These are phyloP conservation scores for Schizopygopsis pylzovi DNA, from an alignment of 2,797 vertebrate genomes.

Conservation along the genomic window DNA sequence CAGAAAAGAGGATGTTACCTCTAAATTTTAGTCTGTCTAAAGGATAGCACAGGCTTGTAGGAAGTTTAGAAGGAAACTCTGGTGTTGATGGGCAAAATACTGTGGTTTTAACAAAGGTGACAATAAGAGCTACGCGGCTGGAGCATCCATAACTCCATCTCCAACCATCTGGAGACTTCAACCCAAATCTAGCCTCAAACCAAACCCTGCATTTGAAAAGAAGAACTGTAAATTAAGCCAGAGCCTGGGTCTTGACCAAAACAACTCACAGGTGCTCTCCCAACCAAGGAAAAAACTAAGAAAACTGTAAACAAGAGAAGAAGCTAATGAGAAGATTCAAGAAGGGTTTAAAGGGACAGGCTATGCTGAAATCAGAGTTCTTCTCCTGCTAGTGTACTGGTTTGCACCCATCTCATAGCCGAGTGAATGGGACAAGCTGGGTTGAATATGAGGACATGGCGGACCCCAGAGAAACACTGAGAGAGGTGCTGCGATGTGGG, in stretches of 20 bases:
- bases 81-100: not conserved
- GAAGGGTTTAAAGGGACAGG: conserved; percentile 49
- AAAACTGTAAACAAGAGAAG: conserved; percentile 29
- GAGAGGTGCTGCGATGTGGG: conserved; percentile 80
- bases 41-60: conserved; percentile 35
- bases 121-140: conserved; percentile 17
- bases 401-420: conserved; percentile 43
- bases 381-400: conserved; percentile 50
- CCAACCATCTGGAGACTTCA: not conserved
- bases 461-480: conserved; percentile 81
- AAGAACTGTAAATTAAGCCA: conserved; percentile 30
- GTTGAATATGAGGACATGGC: conserved; percentile 56
- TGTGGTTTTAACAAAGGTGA: conserved; percentile 26
- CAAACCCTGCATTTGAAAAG: conserved; percentile 21
- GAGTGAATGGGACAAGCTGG: conserved; percentile 51
- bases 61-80: not conserved
- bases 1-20: conserved; percentile 9
- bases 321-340: conserved; percentile 19
- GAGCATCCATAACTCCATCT: conserved; percentile 9
- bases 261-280: not conserved
- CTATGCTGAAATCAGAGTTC: conserved; percentile 47
- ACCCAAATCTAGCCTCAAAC: conserved; percentile 20
- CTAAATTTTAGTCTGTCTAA: conserved; percentile 7
- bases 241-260: not conserved
- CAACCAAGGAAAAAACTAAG: conserved; percentile 38